Percentiles rank a stretch among this genome's conserved stretches.
These are phyloP conservation scores for Pyrocephalus nanus DNA, from an alignment of 2,797 vertebrate genomes.

Conservation along the genomic window DNA sequence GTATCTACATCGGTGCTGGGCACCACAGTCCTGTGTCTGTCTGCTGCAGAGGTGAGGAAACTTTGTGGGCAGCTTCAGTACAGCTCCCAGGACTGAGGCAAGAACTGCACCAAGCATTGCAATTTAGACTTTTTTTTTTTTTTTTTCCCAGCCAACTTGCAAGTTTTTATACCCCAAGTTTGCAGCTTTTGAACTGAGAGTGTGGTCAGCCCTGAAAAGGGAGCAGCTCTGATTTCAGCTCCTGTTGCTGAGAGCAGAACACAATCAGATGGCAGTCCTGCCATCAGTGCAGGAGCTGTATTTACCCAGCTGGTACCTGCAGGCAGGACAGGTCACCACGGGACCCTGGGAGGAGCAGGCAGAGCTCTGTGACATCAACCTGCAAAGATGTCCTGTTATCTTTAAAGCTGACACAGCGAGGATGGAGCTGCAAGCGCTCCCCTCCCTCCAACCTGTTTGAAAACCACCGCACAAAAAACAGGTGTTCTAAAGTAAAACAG, in stretches of 20 bases:
- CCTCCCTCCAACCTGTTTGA: neutral
- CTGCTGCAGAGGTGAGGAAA: neutral
- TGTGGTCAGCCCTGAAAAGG: neutral
- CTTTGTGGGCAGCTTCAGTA: neutral
- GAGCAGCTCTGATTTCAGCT: neutral
- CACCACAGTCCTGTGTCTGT: neutral
- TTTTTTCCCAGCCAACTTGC: neutral
- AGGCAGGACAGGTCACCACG: neutral
- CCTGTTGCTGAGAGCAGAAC: neutral
- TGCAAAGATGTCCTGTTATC: neutral
- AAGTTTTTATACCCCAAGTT: neutral
- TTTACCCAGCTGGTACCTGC: constrained; percentile 18
- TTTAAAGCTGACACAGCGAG: neutral
- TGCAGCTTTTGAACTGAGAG: neutral
- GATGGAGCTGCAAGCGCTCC: neutral
- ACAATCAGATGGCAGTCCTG: neutral
- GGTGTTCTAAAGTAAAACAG: neutral
- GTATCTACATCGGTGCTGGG: neutral
- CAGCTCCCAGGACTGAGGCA: neutral
- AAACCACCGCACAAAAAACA: neutral
- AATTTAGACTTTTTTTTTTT: too few species aligned
- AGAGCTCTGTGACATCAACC: neutral
- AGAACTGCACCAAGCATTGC: neutral
- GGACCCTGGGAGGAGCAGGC: neutral
- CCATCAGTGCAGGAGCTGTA: constrained; percentile 1